Evolutionary conservation across 2,113 vertebrate genomes (phyloP).

Genomic region (Coregonus clupeaformis): DNA sequence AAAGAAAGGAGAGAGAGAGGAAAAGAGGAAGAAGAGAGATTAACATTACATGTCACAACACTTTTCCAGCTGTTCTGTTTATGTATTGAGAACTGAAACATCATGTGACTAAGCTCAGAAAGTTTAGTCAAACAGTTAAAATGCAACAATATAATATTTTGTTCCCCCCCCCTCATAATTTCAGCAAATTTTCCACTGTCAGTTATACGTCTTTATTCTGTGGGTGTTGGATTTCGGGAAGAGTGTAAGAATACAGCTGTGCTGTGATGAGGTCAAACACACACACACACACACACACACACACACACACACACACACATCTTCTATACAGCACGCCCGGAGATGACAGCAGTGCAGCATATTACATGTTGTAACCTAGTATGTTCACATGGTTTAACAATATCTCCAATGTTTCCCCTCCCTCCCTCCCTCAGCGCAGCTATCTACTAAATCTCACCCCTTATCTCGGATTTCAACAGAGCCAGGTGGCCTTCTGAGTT

Average conservation of each 20-base stretch:
- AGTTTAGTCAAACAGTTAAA: background rate
- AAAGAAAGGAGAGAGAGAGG: background rate
- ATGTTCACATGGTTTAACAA: background rate
- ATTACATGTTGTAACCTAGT: conserved; percentile 5
- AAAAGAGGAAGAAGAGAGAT: background rate
- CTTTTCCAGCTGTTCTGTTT: too few species aligned
- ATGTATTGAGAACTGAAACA: background rate
- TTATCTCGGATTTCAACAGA: background rate
- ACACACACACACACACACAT: background rate
- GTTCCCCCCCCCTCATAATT: too few species aligned
- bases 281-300: background rate
- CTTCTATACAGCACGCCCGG: background rate
- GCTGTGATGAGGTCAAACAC: background rate
- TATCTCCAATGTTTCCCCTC: background rate
- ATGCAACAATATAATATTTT: background rate
- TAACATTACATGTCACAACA: background rate
- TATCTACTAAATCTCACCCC: background rate
- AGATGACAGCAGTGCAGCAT: background rate
- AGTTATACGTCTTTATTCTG: too few species aligned
- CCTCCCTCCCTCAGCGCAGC: background rate
- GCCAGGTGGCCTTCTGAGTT: background rate
- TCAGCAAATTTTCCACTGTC: too few species aligned
- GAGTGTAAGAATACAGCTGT: too few species aligned
- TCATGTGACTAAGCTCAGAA: background rate
- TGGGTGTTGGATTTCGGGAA: too few species aligned